Evolutionary conservation across 2,113 vertebrate genomes (phyloP), one percentile per base, ranked within the genome.

Genomic region (Larimichthys polyactis): DNA sequence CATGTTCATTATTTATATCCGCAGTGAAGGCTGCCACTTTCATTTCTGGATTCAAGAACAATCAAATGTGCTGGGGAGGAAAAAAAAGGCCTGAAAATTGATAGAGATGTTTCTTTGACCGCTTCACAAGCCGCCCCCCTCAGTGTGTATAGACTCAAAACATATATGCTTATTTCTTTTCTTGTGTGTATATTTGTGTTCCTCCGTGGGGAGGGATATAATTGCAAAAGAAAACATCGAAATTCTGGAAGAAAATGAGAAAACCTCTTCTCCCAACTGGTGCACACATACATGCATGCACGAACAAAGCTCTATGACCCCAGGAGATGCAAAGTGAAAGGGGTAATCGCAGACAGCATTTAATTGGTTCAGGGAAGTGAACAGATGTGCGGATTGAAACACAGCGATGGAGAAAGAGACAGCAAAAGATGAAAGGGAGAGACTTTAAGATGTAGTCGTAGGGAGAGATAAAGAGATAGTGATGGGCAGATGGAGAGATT

Each of bases 311-410:
- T 84, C 58, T 65, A 44, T 72, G 71, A 78, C 79, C 82, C 85
- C 66, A 69, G 64, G 54, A 83, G 43, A 83, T 75, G 69, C 68
- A 68, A 71, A 78, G 74, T 69, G 72, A 85, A 84, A 64, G 46
- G 81, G 71, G 73, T 91, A 86, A 91, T 86, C 86, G 84, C 82
- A 76, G 81, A 65, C 75, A 62, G 66, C 46, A 69, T 84, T 79
- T 89, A 90, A 92, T 88, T 91, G 87, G 83, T 90, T 87, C 63
- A 57, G 71, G 49, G 70, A 79, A 69, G 70, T 72, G 68, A 87
- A 79, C 86, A 91, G 87, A 85, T 91, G 83, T 69, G 76, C 65
- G 51, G 86, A 89, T 78, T 73, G 84, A 79, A 85, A 73, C 67
- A 74, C 60, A 43, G 64, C 81, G 36, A 83, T 51, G 46, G 80